Base-by-base conservation (phyloP, 2,888 invertebrate species). In the Dorcus hopei region DNA sequence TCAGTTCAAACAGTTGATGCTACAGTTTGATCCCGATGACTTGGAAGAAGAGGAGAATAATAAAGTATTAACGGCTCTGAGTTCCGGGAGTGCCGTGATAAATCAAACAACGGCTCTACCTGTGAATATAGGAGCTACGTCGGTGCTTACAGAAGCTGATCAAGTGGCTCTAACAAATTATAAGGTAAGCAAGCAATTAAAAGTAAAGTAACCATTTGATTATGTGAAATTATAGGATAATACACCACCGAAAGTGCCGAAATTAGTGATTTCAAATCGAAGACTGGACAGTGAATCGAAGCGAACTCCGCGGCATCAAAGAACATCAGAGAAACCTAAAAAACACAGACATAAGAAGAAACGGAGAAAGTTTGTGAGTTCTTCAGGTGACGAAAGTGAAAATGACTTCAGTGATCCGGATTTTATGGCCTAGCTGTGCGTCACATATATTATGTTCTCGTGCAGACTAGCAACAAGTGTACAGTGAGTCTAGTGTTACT, bases 1-100 rank as follows among this genome's bases (percentile, higher is more conserved):
- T 62, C 75, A 90, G 89, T 92, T 93, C 74, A 92, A 92, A 76
- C 90, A 91, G 71, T 78, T 92, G 61, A 91, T 93, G 89, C 81
- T 92, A 65, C 91, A 90, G 77, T 84, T 91, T 74, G 92, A 93
- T 76, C 89, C 88, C 23, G 89, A 90, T 64, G 88, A 90, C 68
- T 86, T 87, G 56, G 91, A 90, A 70, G 90, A 90, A 52, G 88
- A 89, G 64, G 89, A 88, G 59, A 82, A 82, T 58, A 77, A 73
- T 39, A 72, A 73, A 60, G 69, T 70, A 16, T 57, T 69, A 54
- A 75, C 66, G 69, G 68, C 70, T 45, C 61, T 70, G 43, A 61
- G 64, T 54, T 60, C 63, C 23, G 60, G 61, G 48, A 58, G 55
- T 54, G 62, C 64, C 52, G 33, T 50, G 66, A 33, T 33, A 33